These are phyloP conservation scores for Scortum barcoo DNA, from an alignment of 2,113 vertebrate genomes.

Conservation along the genomic window DNA sequence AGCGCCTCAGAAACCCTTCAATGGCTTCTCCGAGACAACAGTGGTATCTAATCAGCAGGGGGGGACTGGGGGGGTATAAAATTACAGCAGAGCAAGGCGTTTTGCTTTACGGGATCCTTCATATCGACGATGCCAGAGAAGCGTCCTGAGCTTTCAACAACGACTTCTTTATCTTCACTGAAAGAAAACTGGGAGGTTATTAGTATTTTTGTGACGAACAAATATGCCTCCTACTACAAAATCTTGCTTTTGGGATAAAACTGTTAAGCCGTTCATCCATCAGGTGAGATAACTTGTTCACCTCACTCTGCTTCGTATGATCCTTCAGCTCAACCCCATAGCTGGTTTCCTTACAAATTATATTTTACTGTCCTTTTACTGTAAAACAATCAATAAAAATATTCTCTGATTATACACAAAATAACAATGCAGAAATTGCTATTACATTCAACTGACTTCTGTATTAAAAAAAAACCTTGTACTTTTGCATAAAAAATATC, in stretches of 20 bases:
- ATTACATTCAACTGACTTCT: not conserved
- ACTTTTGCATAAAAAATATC: accelerated
- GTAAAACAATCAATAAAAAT: not conserved
- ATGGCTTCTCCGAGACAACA: conserved; percentile 33
- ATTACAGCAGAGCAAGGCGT: conserved; percentile 30
- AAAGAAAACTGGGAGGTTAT: not conserved
- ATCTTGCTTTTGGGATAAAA: not conserved
- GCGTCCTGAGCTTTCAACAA: conserved; percentile 45
- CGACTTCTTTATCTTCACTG: conserved; percentile 13
- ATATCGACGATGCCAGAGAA: conserved; percentile 32
- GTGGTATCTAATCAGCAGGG: conserved; percentile 37
- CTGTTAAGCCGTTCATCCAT: not conserved
- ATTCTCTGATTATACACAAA: not conserved
- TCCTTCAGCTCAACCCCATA: not conserved
- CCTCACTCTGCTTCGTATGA: not conserved
- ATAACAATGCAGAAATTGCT: not conserved
- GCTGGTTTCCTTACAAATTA: not conserved
- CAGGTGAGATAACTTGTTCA: not conserved
- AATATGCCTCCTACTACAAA: not conserved
- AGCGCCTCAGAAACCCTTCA: conserved; percentile 27
- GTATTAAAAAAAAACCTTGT: too few species aligned
- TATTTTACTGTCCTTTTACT: not conserved
- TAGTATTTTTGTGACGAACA: conserved; percentile 12
- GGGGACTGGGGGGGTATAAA: conserved; percentile 18
- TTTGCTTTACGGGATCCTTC: conserved; percentile 31